A percentile compares a stretch with the other conserved stretches of the same genome.
Evolutionary conservation across 2,888 invertebrate genomes (phyloP).

Genomic region (Clitarchus hookeri): DNA sequence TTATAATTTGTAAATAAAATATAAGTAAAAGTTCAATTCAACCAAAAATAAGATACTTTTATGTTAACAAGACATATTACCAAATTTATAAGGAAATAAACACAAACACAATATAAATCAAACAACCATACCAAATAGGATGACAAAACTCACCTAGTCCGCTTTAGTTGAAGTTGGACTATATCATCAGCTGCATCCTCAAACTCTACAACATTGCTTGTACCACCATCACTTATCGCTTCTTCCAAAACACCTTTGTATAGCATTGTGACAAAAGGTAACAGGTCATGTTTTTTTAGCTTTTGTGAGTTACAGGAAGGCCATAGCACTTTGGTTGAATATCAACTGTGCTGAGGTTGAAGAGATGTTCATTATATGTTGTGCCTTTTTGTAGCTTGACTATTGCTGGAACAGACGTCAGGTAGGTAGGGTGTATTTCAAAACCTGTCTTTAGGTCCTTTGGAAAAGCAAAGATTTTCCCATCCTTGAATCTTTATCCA

Average conservation of each 20-base stretch:
- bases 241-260: slow-evolving; percentile 19
- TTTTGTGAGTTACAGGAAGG: slow-evolving; percentile 1
- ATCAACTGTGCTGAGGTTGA: not conserved
- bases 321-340: not conserved
- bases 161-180: slow-evolving; percentile 3
- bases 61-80: no score
- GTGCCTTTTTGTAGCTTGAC: not conserved
- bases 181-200: slow-evolving; percentile 19
- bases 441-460: not conserved
- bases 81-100: no score
- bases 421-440: not conserved
- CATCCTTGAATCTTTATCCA: not conserved
- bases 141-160: not conserved
- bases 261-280: slow-evolving; percentile 12
- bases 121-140: not conserved
- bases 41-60: no score
- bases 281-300: not conserved
- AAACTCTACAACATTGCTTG: not conserved
- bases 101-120: not conserved
- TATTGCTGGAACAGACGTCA: not conserved
- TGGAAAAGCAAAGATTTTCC: not conserved
- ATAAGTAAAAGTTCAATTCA: no score
- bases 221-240: not conserved
- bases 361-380: not conserved
- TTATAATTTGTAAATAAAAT: no score